These are phyloP conservation scores for Bostrychus sinensis DNA, from an alignment of 2,113 vertebrate genomes.

Conservation along the genomic window DNA sequence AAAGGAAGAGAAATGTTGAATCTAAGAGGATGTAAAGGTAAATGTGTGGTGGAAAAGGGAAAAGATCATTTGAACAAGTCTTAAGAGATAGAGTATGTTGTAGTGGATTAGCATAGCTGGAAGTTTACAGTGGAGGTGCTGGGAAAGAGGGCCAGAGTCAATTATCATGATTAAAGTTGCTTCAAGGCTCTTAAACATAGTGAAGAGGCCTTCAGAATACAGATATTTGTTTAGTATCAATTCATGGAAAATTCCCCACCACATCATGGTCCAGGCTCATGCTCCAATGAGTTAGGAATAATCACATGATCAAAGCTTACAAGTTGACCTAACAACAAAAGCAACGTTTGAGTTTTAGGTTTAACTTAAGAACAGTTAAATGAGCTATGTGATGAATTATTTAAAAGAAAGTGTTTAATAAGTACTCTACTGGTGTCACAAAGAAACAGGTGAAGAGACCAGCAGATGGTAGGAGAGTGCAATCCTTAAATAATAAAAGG, in stretches of 20 bases:
- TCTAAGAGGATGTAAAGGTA: background rate
- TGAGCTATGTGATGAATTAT: no score
- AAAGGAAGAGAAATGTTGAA: slow-evolving; percentile 41
- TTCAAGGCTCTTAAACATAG: slow-evolving; percentile 12
- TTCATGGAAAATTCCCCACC: slow-evolving; percentile 30
- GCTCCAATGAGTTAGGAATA: no score
- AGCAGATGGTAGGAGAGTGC: no score
- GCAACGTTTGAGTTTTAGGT: no score
- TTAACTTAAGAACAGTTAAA: no score
- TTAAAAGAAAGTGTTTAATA: no score
- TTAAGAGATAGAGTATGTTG: no score
- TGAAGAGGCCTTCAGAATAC: slow-evolving; percentile 27
- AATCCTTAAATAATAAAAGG: no score
- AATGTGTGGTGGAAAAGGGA: background rate
- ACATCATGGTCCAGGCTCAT: slow-evolving; percentile 15
- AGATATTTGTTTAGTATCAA: slow-evolving; percentile 47
- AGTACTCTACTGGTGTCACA: no score
- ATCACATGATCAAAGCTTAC: no score
- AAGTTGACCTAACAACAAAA: no score
- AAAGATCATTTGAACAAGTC: slow-evolving; percentile 1
- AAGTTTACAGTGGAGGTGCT: slow-evolving; percentile 4
- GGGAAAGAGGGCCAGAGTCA: background rate
- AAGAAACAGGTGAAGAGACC: no score
- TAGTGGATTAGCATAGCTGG: background rate
- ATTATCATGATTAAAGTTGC: slow-evolving; percentile 24